Conservation (phyloP, 2,888 invertebrate species). For the Cephus nigrinus region DNA sequence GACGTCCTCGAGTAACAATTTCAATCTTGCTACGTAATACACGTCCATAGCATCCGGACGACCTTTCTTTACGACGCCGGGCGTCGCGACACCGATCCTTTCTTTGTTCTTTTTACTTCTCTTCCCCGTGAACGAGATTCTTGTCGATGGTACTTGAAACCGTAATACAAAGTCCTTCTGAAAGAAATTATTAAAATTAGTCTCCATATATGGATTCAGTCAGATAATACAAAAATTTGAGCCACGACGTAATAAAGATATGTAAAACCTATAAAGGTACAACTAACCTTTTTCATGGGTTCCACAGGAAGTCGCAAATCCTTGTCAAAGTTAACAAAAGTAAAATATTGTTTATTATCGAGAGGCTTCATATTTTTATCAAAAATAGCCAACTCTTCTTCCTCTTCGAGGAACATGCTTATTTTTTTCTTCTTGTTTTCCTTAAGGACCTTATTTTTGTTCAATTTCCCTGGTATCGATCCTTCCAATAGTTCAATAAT, state of each 20-base stretch:
- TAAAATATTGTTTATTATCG: neutral
- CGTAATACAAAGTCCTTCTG: neutral
- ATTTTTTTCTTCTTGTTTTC: neutral
- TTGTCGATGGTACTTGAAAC: neutral
- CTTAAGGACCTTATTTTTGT: neutral
- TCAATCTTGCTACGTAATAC: neutral
- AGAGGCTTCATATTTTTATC: neutral
- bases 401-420: neutral
- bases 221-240: neutral
- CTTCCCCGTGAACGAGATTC: neutral
- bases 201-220: neutral
- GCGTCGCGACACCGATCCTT: neutral
- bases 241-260: neutral
- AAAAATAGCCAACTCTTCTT: neutral
- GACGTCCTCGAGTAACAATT: neutral
- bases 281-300: neutral
- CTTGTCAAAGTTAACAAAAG: neutral
- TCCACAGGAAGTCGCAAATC: neutral
- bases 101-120: neutral
- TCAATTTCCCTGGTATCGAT: neutral
- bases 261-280: neutral
- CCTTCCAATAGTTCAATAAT: neutral
- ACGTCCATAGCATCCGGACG: neutral
- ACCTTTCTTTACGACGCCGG: neutral
- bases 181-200: neutral